phyloP scores from a whole-genome alignment of 1,140 invertebrate genomes.

The Cherax destructor region DNA sequence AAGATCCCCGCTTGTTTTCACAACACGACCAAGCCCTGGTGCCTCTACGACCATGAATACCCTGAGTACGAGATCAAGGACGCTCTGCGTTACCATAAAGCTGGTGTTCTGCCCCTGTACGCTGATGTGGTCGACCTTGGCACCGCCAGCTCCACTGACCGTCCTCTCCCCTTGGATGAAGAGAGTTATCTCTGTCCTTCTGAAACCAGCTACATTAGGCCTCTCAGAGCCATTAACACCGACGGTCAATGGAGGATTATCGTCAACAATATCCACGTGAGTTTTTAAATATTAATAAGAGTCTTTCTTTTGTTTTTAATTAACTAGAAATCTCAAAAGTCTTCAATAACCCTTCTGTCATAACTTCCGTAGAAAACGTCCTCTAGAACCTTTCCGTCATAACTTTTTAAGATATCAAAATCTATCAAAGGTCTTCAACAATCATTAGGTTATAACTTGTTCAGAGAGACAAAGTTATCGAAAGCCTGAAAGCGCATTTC shows the following conservation, averaged over 20 bases:
- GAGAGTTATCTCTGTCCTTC: conserved; percentile 50
- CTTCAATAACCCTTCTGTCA: too few species aligned
- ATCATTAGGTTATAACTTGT: too few species aligned
- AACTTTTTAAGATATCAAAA: too few species aligned
- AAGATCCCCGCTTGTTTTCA: conserved; percentile 20
- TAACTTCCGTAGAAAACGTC: too few species aligned
- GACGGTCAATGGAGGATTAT: conserved; percentile 41
- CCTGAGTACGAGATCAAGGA: conserved; percentile 43
- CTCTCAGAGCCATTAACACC: conserved; percentile 29
- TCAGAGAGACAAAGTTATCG: too few species aligned
- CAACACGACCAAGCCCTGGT: conserved; percentile 19
- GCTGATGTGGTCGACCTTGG: conserved; percentile 38
- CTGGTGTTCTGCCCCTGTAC: conserved; percentile 17
- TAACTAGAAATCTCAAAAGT: too few species aligned
- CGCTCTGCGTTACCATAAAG: background rate
- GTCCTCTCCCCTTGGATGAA: background rate
- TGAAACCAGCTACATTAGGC: conserved; percentile 26
- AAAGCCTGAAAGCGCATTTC: too few species aligned
- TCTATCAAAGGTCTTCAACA: too few species aligned
- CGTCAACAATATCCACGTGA: conserved; percentile 28
- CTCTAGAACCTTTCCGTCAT: too few species aligned
- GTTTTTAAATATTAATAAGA: too few species aligned
- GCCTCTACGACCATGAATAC: conserved; percentile 43
- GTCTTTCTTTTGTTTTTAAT: too few species aligned
- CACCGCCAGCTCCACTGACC: conserved; percentile 17